These are phyloP conservation scores for Oreortyx pictus DNA, from an alignment of 2,797 vertebrate genomes.

Conservation along the genomic window DNA sequence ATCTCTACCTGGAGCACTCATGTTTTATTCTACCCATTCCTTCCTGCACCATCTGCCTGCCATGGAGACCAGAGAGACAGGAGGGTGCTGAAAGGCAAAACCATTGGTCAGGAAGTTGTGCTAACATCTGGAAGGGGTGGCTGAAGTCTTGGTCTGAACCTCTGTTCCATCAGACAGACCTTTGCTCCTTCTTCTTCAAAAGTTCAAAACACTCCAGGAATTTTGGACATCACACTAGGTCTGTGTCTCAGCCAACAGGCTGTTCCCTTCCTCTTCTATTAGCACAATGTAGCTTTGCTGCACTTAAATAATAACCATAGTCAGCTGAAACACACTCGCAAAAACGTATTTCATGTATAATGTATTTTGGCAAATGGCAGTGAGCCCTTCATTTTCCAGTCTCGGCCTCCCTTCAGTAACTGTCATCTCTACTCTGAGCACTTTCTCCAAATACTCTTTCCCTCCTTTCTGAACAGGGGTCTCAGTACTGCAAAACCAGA, in stretches of 20 bases:
- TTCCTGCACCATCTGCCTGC: not conserved
- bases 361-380: not conserved
- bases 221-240: constrained; percentile 6
- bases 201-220: not conserved
- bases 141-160: not conserved
- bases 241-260: not conserved
- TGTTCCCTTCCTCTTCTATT: not conserved
- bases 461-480: not conserved
- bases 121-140: not conserved
- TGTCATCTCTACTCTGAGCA: not conserved
- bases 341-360: not conserved
- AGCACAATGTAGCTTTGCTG: not conserved
- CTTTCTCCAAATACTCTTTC: not conserved
- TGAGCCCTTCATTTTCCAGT: not conserved
- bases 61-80: not conserved
- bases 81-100: not conserved
- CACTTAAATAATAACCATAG: not conserved
- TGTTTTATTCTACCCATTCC: not conserved
- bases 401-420: not conserved
- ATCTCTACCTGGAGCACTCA: not conserved
- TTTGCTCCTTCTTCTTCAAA: constrained; percentile 1
- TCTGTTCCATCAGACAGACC: constrained; percentile 19
- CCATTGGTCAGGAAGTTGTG: not conserved
- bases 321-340: not conserved
- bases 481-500: not conserved